Percentiles rank a stretch among this genome's conserved stretches.
These are phyloP conservation scores for Beris chalybata DNA, from an alignment of 2,888 invertebrate genomes.

Conservation along the genomic window DNA sequence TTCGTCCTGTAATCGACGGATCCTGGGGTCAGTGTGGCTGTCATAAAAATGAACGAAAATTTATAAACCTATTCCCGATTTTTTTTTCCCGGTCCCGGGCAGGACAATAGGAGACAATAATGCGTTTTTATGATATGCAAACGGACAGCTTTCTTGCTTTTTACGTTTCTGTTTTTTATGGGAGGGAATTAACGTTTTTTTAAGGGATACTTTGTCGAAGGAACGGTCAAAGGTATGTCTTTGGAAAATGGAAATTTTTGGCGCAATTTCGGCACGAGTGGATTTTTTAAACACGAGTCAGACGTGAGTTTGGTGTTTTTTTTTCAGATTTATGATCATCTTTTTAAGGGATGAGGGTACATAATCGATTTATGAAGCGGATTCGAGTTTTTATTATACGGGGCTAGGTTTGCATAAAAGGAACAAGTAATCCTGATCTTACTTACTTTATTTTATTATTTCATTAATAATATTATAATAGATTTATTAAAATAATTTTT, in stretches of 20 bases:
- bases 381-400: no score
- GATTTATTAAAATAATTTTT: no score
- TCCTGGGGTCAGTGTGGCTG: slow-evolving; percentile 21
- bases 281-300: slow-evolving; percentile 2
- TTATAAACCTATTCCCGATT: slow-evolving; percentile 4
- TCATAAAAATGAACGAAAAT: slow-evolving; percentile 29
- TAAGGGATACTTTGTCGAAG: slow-evolving; percentile 4
- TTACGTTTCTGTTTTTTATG: not conserved
- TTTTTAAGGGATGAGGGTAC: no score
- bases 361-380: no score
- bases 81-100: not conserved
- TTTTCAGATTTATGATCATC: not conserved
- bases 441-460: no score
- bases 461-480: no score
- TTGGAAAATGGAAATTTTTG: slow-evolving; percentile 1
- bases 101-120: slow-evolving; percentile 13
- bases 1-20: slow-evolving; percentile 2
- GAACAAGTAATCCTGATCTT: no score
- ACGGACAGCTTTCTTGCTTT: slow-evolving; percentile 17
- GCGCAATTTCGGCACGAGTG: slow-evolving; percentile 27
- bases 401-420: no score
- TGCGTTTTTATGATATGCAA: slow-evolving; percentile 26
- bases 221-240: not conserved
- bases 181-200: slow-evolving; percentile 13
- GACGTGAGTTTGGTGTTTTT: not conserved